Conservation (phyloP, 2,888 invertebrate species). For the Lymantria monacha region DNA sequence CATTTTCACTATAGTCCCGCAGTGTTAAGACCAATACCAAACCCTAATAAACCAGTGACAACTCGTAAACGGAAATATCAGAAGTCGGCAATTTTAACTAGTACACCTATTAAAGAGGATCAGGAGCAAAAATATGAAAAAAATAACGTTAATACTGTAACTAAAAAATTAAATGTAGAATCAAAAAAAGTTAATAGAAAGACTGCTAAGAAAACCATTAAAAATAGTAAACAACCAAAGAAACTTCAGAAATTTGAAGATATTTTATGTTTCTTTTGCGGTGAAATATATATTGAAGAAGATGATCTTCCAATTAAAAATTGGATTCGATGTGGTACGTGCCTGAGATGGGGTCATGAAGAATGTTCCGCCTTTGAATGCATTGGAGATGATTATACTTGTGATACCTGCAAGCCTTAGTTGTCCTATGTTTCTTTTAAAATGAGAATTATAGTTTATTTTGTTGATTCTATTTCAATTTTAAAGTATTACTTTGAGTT, state of each 20-base stretch:
- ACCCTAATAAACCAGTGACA: constrained; percentile 16
- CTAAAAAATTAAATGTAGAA: constrained; percentile 26
- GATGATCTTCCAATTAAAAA: no score
- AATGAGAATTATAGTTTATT: no score
- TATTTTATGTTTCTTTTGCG: constrained; percentile 29
- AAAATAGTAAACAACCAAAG: constrained; percentile 20
- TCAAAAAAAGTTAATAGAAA: constrained; percentile 25
- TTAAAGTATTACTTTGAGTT: no score
- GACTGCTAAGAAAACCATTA: constrained; percentile 12
- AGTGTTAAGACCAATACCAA: constrained; percentile 11
- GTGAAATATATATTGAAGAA: no score
- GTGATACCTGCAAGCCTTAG: no score
- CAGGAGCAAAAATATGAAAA: constrained; percentile 23
- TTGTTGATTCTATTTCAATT: no score
- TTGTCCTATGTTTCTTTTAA: no score
- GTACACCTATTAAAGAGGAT: constrained; percentile 20
- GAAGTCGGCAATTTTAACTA: constrained; percentile 23
- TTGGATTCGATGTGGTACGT: no score
- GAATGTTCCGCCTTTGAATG: no score
- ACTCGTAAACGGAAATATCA: constrained; percentile 22
- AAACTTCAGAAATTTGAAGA: constrained; percentile 27
- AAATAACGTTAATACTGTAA: constrained; percentile 26
- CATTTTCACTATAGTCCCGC: background rate
- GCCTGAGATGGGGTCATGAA: no score
- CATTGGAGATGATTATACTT: no score